Evolutionary conservation across 2,888 invertebrate species (phyloP).

Genomic region (Hemithea aestivaria): DNA sequence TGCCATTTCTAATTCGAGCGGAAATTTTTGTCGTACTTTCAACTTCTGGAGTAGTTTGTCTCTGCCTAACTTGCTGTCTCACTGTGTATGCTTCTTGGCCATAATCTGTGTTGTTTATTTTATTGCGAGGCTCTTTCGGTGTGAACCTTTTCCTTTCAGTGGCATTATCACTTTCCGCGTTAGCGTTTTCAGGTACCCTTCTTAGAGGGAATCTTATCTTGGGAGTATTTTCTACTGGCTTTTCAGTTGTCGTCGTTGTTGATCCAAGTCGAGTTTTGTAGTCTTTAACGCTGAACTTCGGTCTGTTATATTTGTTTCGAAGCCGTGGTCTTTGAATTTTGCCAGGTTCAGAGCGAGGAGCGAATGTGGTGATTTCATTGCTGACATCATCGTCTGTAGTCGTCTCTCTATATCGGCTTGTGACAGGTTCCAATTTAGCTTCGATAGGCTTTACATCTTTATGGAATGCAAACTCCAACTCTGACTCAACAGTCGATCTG

Average conservation of each 20-base stretch:
- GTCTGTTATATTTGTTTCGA: conserved; percentile 81
- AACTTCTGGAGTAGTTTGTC: conserved; percentile 52
- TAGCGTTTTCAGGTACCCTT: conserved; percentile 59
- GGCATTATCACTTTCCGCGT: conserved; percentile 56
- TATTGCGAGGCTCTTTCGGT: conserved; percentile 71
- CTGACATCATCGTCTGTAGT: conserved; percentile 41
- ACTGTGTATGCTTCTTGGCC: conserved; percentile 54
- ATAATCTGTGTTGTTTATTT: conserved; percentile 47
- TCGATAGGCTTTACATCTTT: conserved; percentile 68
- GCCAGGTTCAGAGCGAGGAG: conserved; percentile 48
- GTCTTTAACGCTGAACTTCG: conserved; percentile 87
- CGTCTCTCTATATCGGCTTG: conserved; percentile 38
- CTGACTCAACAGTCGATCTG: conserved; percentile 44
- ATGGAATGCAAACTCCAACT: conserved; percentile 64
- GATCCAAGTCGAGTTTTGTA: conserved; percentile 83
- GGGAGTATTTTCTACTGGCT: conserved; percentile 48
- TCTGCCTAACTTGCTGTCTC: conserved; percentile 51
- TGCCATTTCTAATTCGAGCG: conserved; percentile 61
- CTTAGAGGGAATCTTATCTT: conserved; percentile 73
- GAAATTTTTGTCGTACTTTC: conserved; percentile 67
- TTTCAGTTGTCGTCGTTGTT: conserved; percentile 74
- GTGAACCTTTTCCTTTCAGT: conserved; percentile 75
- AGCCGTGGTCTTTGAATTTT: conserved; percentile 56
- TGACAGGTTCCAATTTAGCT: conserved; percentile 52
- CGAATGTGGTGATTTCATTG: conserved; percentile 47